Evolutionary conservation across 2,888 invertebrate species (phyloP).

Genomic region (Aricia artaxerxes): DNA sequence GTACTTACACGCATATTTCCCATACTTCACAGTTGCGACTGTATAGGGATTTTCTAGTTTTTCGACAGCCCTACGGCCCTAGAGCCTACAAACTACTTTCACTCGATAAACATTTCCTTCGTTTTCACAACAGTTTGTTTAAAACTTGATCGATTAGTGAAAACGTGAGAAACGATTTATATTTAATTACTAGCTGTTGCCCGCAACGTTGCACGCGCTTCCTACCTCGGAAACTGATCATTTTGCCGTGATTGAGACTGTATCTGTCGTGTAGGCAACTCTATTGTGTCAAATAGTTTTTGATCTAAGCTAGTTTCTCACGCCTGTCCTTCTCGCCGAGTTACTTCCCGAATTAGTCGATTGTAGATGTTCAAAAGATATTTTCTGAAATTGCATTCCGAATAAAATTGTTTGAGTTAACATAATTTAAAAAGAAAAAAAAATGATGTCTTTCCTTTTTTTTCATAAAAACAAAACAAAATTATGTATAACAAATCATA

Average conservation of each 20-base stretch:
- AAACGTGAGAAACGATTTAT: constrained; percentile 32
- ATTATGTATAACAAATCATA: too few species aligned
- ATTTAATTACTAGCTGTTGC: background rate
- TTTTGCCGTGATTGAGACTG: background rate
- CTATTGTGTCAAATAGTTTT: too few species aligned
- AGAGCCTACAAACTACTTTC: constrained; percentile 34
- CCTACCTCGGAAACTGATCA: background rate
- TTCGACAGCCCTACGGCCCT: constrained; percentile 8
- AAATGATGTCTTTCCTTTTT: too few species aligned
- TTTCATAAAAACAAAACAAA: too few species aligned
- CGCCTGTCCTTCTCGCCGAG: too few species aligned
- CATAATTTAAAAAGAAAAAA: too few species aligned
- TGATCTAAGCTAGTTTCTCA: too few species aligned
- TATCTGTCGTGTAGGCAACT: background rate
- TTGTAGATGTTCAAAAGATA: too few species aligned
- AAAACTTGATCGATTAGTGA: constrained; percentile 33
- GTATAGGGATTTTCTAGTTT: background rate
- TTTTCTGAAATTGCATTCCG: too few species aligned
- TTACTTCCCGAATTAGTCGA: too few species aligned
- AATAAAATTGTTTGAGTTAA: too few species aligned
- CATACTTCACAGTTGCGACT: background rate
- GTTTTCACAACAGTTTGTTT: constrained; percentile 35
- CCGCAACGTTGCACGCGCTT: background rate
- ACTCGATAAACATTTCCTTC: constrained; percentile 35
- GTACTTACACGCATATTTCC: background rate